Percentiles rank a stretch among this genome's conserved stretches.
phyloP scores from a whole-genome alignment of 2,113 vertebrate species.

The Pycnonotus jocosus region DNA sequence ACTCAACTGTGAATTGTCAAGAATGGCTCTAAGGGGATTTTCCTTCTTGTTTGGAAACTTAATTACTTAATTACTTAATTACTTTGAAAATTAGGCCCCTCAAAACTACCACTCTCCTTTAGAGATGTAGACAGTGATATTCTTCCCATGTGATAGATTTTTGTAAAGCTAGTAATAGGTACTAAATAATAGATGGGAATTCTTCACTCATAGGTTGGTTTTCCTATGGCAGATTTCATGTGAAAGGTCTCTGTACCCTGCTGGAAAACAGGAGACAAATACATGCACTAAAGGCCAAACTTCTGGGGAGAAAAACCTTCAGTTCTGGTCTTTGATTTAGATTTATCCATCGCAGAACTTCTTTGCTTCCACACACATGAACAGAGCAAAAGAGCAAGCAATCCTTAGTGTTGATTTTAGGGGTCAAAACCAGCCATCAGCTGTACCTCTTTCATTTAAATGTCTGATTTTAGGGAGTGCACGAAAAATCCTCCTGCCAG shows the following conservation, averaged over 20 bases:
- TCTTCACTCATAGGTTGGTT: neutral
- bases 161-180: neutral
- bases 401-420: neutral
- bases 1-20: neutral
- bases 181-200: neutral
- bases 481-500: neutral
- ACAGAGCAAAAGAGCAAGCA: neutral
- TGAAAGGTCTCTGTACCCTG: neutral
- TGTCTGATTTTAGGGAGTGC: neutral
- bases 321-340: neutral
- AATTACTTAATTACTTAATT: neutral
- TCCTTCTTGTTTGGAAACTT: neutral
- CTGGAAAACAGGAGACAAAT: neutral
- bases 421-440: neutral
- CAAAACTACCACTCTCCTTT: neutral
- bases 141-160: neutral
- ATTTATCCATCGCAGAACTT: neutral
- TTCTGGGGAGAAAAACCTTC: neutral
- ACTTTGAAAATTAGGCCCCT: neutral
- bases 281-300: neutral
- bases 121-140: neutral
- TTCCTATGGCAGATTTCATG: neutral
- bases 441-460: neutral
- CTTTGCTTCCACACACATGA: neutral
- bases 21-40: neutral